Base-by-base conservation (phyloP, 2,888 invertebrate genomes). In the Trissoscelio sp. region DNA sequence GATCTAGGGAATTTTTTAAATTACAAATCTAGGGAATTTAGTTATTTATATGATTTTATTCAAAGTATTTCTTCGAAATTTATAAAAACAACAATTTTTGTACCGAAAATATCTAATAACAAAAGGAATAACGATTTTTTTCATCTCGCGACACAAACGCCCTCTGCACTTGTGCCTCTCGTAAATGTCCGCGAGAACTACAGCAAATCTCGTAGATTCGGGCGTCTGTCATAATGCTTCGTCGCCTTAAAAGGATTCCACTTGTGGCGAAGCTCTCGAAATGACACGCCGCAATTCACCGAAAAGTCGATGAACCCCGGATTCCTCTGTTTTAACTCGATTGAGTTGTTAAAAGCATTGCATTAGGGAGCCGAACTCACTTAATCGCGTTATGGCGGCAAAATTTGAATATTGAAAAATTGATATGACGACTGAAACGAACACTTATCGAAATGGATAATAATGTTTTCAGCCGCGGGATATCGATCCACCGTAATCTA, bases 241-340 rank as follows among this genome's bases (percentile, higher is more conserved):
- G 70, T 74, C 70, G 72, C 67, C 79, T 82, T 82, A 82, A 82
- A 82, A 82, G 79, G 82, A 79, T 82, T 82, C 82, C 75, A 79
- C 79, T 82, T 74, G 69, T 66, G 74, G 66, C 73, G 69, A 73
- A 58, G 58, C 78, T 78, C 70, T 79, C 74, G 64, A 74, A 74
- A 79, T 60, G 79, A 82, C 64, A 79, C 34, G 64, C 74, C 55
- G 58, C 66, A 55, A 72, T 72, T 72, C 67, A 64, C n/a, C 55
- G 55, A 69, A 70, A 64, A 73, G 73, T 73, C 74, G 69, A 74
- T 48, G 69, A 64, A 74, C 74, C 12, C 73, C 22, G 58, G 67
- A 70, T 70, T 74, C 31, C 62, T 64, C 22, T 64, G 64, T 74
- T 74, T 80, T 74, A 80, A 69, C 69, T 74, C 69, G 64, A 80